A percentile compares a stretch with the other conserved stretches of the same genome.
phyloP scores from a whole-genome alignment of 2,797 vertebrate species.

The Novumbra hubbsi region DNA sequence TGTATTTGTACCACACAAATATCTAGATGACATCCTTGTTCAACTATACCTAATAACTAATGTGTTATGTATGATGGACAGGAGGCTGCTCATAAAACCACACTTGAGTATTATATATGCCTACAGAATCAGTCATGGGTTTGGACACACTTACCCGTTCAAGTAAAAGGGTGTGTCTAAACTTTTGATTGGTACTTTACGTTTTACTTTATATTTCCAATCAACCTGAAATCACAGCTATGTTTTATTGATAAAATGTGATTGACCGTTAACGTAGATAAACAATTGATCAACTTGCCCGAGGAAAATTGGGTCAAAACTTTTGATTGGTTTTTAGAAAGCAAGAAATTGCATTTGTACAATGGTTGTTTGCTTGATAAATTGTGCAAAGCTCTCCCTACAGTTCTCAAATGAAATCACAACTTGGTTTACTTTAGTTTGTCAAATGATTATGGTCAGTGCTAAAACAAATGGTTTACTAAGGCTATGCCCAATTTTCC shows the following conservation, averaged over 20 bases:
- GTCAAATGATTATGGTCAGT: neutral
- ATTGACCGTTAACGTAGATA: too few species aligned
- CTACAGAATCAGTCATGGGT: too few species aligned
- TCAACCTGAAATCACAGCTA: neutral
- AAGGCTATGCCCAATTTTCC: neutral
- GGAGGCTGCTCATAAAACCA: neutral
- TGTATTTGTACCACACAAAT: neutral
- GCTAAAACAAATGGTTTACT: neutral
- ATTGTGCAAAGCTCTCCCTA: neutral
- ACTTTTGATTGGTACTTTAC: neutral
- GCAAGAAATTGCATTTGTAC: neutral
- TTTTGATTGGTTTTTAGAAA: neutral
- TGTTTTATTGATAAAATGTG: neutral
- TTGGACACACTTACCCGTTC: too few species aligned
- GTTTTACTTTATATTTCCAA: neutral
- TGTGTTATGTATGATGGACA: neutral
- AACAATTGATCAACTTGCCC: too few species aligned
- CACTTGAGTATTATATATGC: neutral
- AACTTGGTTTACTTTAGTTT: neutral
- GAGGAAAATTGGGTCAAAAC: too few species aligned
- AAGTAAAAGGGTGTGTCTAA: too few species aligned
- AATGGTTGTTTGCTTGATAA: neutral
- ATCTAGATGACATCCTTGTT: neutral
- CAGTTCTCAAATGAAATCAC: neutral
- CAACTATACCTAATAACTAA: neutral